Evolutionary conservation across 2,113 vertebrate species (phyloP), one percentile per base, ranked within the genome.

Genomic region (Mugil cephalus): DNA sequence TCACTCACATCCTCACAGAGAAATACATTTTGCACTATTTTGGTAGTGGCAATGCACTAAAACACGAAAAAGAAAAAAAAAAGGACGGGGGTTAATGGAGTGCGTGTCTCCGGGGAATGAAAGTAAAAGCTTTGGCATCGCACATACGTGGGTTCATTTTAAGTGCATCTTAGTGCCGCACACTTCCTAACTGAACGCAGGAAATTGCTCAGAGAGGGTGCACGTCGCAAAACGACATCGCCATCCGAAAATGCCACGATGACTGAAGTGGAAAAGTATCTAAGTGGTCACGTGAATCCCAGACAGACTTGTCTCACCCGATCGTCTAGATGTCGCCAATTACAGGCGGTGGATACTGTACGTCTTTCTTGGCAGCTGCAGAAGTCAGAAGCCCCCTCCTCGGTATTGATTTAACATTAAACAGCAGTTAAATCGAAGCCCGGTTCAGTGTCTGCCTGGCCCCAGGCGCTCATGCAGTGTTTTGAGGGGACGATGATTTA

Each of bases 381-480:
- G 18, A n/a, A 74, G 76, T 60, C 77, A 35, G 36, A 59, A 50
- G 74, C 82, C 80, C 74, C 24, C 77, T 85, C 64, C 30, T 7
- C 19, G 0, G 13, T 43, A 91, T 90, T 78, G 88, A 93, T 90
- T 87, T 66, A 54, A 81, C 85, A 89, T 87, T 83, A 87, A 83
- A 68, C 71, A 19, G 54, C 59, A 52, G 78, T 75, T 52, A 54
- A 83, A 87, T 89, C 60, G 63, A 87, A 84, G 45, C 48, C 3
- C 0, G 2, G 62, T 40, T 74, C 59, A 13, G 62, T n/a, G 56
- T 38, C 73, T 0, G 34, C 47, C 42, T 43, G 64, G 34, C 78
- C 67, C 40, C 5, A 5, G 68, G 64, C 34, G 15, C 72, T 76
- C 60, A 19, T 47, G 74, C 17, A 12, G 4, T 11, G 51, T 82